Conservation (phyloP, 2,797 vertebrate species). For the Aeoliscus strigatus region DNA sequence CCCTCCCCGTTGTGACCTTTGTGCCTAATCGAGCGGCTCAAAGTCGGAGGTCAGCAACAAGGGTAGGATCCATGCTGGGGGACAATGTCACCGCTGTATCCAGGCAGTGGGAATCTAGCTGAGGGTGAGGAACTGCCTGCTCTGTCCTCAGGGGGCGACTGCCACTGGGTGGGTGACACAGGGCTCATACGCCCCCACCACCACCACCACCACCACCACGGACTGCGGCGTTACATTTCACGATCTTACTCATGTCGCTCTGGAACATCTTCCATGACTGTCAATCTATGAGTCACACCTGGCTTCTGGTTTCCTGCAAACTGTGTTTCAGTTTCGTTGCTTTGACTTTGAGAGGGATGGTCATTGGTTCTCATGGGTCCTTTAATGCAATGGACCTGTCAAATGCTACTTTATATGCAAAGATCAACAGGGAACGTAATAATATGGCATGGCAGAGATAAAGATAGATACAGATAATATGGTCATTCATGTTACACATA, state of each 20-base stretch:
- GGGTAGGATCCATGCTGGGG: conserved; percentile 25
- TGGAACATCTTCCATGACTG: conserved; percentile 50
- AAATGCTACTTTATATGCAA: no score
- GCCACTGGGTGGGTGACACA: conserved; percentile 31
- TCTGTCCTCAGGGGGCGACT: conserved; percentile 14
- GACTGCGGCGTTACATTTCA: no score
- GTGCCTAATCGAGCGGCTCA: conserved; percentile 24
- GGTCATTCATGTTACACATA: no score
- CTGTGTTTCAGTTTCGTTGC: conserved; percentile 12
- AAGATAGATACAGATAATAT: no score
- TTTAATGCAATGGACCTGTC: no score
- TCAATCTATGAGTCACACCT: conserved; percentile 57
- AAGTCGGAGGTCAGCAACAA: conserved; percentile 45
- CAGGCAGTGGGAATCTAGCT: conserved; percentile 29
- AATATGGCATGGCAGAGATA: no score
- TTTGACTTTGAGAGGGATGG: conserved; percentile 43
- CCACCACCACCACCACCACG: no score
- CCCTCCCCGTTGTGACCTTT: conserved; percentile 30
- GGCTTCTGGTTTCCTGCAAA: conserved; percentile 25
- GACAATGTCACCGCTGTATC: conserved; percentile 30
- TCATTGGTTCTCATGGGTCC: conserved; percentile 12
- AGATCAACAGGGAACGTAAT: neutral
- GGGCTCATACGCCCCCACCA: no score
- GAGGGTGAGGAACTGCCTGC: conserved; percentile 32
- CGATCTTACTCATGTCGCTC: conserved; percentile 57